A percentile compares a stretch with the other conserved stretches of the same genome.
These are phyloP conservation scores for Gnathonemus longibarbis DNA, from an alignment of 2,113 vertebrate genomes.

Conservation along the genomic window DNA sequence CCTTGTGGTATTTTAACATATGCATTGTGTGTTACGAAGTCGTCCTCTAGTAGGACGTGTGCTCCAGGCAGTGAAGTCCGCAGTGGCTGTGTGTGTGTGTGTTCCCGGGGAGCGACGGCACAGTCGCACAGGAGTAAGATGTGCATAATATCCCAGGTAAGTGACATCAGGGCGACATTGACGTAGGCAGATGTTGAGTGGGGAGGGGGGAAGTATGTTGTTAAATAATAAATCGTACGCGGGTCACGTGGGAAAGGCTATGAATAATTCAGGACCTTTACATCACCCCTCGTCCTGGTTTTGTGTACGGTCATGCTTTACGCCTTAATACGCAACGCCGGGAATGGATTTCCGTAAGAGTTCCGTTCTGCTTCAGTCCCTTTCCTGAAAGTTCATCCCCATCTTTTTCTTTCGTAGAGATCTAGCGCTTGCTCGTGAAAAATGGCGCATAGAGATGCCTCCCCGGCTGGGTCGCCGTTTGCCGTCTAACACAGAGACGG, in stretches of 20 bases:
- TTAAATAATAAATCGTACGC: conserved; percentile 22
- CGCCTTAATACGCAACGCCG: background rate
- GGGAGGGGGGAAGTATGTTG: background rate
- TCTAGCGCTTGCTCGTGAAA: background rate
- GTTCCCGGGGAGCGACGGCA: background rate
- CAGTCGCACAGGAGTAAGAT: background rate
- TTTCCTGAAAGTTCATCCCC: background rate
- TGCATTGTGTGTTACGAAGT: background rate
- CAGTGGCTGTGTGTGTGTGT: background rate
- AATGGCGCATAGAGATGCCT: conserved; percentile 13
- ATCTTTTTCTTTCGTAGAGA: background rate
- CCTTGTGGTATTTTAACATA: background rate
- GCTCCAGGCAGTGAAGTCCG: background rate
- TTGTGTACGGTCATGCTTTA: background rate
- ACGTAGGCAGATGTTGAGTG: conserved; percentile 17
- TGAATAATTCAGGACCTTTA: conserved; percentile 24
- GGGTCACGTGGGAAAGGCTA: conserved; percentile 17
- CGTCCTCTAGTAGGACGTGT: background rate
- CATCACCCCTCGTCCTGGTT: conserved; percentile 14
- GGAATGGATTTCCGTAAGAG: conserved; percentile 14
- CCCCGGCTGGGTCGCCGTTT: background rate
- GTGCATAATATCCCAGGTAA: background rate
- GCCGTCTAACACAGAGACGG: background rate
- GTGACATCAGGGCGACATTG: conserved; percentile 22
- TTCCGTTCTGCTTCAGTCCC: background rate